phyloP scores from a whole-genome alignment of 2,797 vertebrate species.

The Thunnus albacares region DNA sequence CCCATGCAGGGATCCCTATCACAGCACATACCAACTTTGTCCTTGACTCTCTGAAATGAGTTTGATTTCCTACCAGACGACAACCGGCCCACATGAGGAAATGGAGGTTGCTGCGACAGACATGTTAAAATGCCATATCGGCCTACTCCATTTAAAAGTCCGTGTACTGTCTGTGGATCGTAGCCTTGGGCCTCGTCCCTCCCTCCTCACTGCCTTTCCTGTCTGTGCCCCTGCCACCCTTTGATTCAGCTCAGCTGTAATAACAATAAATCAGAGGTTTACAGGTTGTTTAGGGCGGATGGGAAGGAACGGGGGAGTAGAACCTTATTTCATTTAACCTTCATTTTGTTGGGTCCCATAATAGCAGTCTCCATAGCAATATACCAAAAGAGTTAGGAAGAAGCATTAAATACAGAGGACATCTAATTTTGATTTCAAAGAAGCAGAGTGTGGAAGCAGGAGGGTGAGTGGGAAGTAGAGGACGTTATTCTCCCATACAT shows the following conservation, averaged over 20 bases:
- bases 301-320: slow-evolving; percentile 43
- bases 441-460: slow-evolving; percentile 36
- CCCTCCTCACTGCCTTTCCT: slow-evolving; percentile 69
- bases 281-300: slow-evolving; percentile 75
- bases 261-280: slow-evolving; percentile 79
- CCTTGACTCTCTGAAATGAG: slow-evolving; percentile 48
- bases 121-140: slow-evolving; percentile 60
- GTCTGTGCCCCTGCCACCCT: slow-evolving; percentile 76
- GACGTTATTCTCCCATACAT: slow-evolving; percentile 48
- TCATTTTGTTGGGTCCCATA: slow-evolving; percentile 31
- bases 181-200: slow-evolving; percentile 58
- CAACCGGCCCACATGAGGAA: slow-evolving; percentile 61
- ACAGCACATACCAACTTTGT: slow-evolving; percentile 22
- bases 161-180: slow-evolving; percentile 63
- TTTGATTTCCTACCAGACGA: slow-evolving; percentile 76
- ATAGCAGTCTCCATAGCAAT: slow-evolving; percentile 5
- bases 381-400: slow-evolving; percentile 20
- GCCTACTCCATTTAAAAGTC: slow-evolving; percentile 59
- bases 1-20: slow-evolving; percentile 19
- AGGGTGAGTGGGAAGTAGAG: slow-evolving; percentile 3
- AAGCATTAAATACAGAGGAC: not conserved
- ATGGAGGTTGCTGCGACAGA: slow-evolving; percentile 64
- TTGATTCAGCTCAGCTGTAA: slow-evolving; percentile 81
- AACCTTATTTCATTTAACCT: slow-evolving; percentile 50
- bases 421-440: slow-evolving; percentile 15